Conservation (phyloP, 1,140 invertebrate genomes). For the Plutomurus gul region DNA sequence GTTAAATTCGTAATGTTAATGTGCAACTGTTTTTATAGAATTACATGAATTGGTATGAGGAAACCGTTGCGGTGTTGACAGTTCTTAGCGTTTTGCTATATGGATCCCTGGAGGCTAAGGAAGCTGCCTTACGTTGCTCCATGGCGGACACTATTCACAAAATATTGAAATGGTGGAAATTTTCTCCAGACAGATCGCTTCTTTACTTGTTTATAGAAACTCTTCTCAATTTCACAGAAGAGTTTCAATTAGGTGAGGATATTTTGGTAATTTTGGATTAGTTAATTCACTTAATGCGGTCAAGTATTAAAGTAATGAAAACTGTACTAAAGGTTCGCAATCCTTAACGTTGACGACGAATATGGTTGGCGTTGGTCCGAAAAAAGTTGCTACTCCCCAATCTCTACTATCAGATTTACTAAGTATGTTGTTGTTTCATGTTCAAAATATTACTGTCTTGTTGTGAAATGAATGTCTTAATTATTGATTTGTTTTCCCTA, state of each 20-base stretch:
- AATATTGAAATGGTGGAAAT: constrained; percentile 47
- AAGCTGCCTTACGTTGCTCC: constrained; percentile 14
- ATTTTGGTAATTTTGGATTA: not conserved
- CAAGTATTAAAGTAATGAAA: no score
- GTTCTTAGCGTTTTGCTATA: constrained; percentile 38
- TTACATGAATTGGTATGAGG: constrained; percentile 22
- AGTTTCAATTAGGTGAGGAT: constrained; percentile 46
- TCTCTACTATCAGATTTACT: constrained; percentile 44
- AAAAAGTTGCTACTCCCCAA: constrained; percentile 42
- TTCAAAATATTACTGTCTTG: not conserved
- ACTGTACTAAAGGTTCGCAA: constrained; percentile 39
- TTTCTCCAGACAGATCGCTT: constrained; percentile 28
- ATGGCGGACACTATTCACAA: constrained; percentile 47
- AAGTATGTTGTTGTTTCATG: not conserved
- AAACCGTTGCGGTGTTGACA: constrained; percentile 32
- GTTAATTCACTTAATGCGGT: no score
- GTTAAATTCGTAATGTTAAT: not conserved
- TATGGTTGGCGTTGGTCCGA: constrained; percentile 42
- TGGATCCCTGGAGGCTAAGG: constrained; percentile 16
- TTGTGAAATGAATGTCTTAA: not conserved
- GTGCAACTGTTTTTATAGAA: constrained; percentile 14
- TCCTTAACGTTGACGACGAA: constrained; percentile 47
- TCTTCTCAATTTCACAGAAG: constrained; percentile 50
- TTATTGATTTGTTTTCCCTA: not conserved
- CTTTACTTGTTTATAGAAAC: constrained; percentile 43